Conservation (phyloP, 2,888 invertebrate species). For the Congeria kusceri region DNA sequence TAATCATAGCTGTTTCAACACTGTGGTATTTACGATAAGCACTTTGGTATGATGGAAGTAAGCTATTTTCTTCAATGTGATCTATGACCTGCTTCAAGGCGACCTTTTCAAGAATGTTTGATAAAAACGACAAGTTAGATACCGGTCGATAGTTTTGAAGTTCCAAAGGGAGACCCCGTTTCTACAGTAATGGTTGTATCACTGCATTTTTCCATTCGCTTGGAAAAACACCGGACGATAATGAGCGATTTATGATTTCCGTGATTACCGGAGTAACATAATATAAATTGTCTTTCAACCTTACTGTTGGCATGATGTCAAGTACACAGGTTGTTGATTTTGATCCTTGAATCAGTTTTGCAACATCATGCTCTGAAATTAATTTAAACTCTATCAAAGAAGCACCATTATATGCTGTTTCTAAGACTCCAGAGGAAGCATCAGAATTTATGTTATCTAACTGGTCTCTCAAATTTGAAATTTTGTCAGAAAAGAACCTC, state of each 20-base stretch:
- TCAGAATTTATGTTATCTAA: slow-evolving; percentile 21
- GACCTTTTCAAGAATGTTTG: slow-evolving; percentile 41
- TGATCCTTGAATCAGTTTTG: slow-evolving; percentile 2
- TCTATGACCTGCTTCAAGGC: too few species aligned
- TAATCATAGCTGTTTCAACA: too few species aligned
- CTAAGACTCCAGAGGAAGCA: too few species aligned
- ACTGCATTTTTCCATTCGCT: slow-evolving; percentile 36
- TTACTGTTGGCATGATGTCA: slow-evolving; percentile 29
- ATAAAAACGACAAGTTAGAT: slow-evolving; percentile 38
- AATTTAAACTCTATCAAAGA: neutral
- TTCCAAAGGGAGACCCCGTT: slow-evolving; percentile 40
- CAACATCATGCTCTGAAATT: neutral
- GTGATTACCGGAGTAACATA: slow-evolving; percentile 25
- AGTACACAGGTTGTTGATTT: slow-evolving; percentile 38
- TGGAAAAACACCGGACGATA: slow-evolving; percentile 31
- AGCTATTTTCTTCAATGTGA: slow-evolving; percentile 25
- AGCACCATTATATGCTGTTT: too few species aligned
- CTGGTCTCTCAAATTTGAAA: slow-evolving; percentile 25
- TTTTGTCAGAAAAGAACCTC: slow-evolving; percentile 26
- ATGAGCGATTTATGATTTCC: slow-evolving; percentile 34
- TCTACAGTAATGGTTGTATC: slow-evolving; percentile 37
- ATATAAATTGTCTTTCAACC: slow-evolving; percentile 31
- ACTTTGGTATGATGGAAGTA: slow-evolving; percentile 43
- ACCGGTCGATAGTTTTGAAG: slow-evolving; percentile 40
- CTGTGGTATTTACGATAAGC: too few species aligned